Conservation (phyloP, 2,888 invertebrate genomes). For the Caenorhabditis imperialis region DNA sequence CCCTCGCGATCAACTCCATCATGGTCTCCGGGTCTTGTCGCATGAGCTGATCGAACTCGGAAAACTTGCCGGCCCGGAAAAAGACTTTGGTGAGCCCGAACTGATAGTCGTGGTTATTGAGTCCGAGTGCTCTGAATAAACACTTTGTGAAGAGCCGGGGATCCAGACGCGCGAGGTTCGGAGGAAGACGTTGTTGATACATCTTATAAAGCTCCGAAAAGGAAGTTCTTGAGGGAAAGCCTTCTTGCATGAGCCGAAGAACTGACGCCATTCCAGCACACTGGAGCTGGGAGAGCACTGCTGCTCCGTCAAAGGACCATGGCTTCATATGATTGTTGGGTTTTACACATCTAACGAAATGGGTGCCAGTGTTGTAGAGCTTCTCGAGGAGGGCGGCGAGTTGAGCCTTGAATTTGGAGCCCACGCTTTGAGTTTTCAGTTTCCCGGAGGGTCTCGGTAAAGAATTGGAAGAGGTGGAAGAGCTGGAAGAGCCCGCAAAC, state of each 20-base stretch:
- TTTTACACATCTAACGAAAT: slow-evolving; percentile 96
- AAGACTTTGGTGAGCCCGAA: slow-evolving; percentile 97
- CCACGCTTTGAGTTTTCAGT: slow-evolving; percentile 89
- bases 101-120: slow-evolving; percentile 94
- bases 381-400: slow-evolving; percentile 93
- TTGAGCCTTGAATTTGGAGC: slow-evolving; percentile 94
- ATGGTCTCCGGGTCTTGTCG: slow-evolving; percentile 94
- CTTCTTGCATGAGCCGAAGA: slow-evolving; percentile 96
- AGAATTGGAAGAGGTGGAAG: too few relatives aligned
- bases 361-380: slow-evolving; percentile 91
- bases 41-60: slow-evolving; percentile 86
- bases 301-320: slow-evolving; percentile 56
- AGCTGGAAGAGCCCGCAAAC: too few relatives aligned
- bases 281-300: slow-evolving; percentile 93
- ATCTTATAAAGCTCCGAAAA: slow-evolving; percentile 91
- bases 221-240: slow-evolving; percentile 85
- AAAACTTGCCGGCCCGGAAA: slow-evolving; percentile 97
- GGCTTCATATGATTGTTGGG: slow-evolving; percentile 92
- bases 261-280: slow-evolving; percentile 97
- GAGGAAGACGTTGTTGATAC: slow-evolving; percentile 90
- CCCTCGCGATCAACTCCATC: slow-evolving; percentile 87
- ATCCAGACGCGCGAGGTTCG: slow-evolving; percentile 86
- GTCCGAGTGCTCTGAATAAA: slow-evolving; percentile 91
- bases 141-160: slow-evolving; percentile 96
- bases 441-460: slow-evolving; percentile 72